Evolutionary conservation across 2,113 vertebrate genomes (phyloP), one percentile per base, ranked within the genome.

Genomic region (Melanocharis versteri): DNA sequence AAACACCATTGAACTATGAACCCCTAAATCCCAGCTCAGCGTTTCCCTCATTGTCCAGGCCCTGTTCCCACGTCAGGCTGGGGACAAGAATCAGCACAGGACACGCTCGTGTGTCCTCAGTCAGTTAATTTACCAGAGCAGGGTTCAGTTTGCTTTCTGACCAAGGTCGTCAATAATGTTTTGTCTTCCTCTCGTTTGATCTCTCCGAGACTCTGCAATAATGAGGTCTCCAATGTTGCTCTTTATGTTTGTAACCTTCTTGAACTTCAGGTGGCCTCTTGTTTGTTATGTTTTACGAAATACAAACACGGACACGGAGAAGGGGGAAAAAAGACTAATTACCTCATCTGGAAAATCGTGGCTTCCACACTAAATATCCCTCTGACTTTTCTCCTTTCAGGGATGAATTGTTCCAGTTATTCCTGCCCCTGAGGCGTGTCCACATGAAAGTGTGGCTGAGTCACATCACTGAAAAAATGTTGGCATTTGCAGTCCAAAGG

Each of bases 21-120:
- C 11, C 35, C 64, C 44, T 14, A 47, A 71, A 62, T 18, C 48
- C 40, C 26, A 51, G 40, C 56, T 47, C 68, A 53, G 17, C 13
- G 2, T 33, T 30, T 39, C 39, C 6, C 26, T 60, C 47, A 2
- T 22, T 37, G 15, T 33, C 50, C 28, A 53, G 39, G 66, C 47
- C 21, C 35, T 26, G 11, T 37, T 26, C 37, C 13, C 62, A 21
- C 1, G 0, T 7, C 3, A 3, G 20, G 40, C 1, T 70, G 56
- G n/a, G 42, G 33, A 14, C 51, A 24, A 8, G 10, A 58, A 58
- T 44, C 31, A 22, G 19, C 37, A 2, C 40, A 35, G n/a, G 45
- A 15, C 13, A 42, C 27, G 7, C 13, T 76, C 15, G 53, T 57
- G 26, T 65, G 60, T 20, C n/a, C 61, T 27, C n/a, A 48, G 18